These are phyloP conservation scores for Onychostruthus taczanowskii DNA, from an alignment of 2,113 vertebrate genomes.

Conservation along the genomic window DNA sequence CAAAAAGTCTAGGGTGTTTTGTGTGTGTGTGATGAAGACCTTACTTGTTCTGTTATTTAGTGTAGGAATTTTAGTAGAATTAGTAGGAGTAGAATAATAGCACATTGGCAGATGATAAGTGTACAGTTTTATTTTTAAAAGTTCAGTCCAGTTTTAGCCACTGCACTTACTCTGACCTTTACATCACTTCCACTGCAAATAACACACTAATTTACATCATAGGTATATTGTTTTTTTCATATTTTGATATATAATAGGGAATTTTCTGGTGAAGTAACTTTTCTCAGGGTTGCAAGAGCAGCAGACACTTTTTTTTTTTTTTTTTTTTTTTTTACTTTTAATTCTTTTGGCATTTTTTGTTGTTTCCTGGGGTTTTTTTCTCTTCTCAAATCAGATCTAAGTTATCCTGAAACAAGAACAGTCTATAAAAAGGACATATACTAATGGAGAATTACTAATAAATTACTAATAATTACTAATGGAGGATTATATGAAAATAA, in stretches of 20 bases:
- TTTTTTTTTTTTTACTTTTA: neutral
- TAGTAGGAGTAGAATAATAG: neutral
- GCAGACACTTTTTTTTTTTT: neutral
- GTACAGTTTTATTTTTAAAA: neutral
- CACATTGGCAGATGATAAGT: neutral
- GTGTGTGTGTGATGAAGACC: neutral
- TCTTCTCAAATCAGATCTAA: neutral
- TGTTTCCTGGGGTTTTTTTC: neutral
- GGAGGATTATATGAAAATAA: neutral
- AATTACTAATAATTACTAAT: too few species aligned
- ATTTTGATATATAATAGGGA: neutral
- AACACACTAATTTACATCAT: neutral
- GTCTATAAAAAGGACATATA: neutral
- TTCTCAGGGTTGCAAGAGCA: neutral
- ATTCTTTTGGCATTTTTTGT: neutral
- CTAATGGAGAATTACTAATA: too few species aligned
- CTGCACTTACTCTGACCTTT: neutral
- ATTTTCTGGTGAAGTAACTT: neutral
- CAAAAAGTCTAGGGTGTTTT: neutral
- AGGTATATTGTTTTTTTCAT: neutral
- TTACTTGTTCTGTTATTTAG: neutral
- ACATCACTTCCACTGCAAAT: neutral
- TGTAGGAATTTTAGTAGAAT: neutral
- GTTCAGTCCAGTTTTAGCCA: neutral
- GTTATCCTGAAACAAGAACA: neutral